Conservation (phyloP, 2,888 invertebrate genomes). For the Rhingia campestris region DNA sequence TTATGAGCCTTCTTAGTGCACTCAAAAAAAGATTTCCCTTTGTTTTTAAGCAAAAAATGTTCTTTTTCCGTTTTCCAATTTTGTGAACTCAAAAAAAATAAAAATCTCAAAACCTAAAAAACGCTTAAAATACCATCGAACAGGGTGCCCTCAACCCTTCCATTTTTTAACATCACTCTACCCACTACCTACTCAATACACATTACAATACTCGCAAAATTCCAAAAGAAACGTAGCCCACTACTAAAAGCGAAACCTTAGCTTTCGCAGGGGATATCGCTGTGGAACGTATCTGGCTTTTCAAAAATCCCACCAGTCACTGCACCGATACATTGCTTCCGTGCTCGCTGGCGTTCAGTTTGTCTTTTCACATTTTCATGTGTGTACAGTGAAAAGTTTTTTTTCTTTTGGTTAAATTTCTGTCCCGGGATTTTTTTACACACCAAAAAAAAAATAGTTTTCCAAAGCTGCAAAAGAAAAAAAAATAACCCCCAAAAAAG, state of each 20-base stretch:
- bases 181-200: slow-evolving; percentile 5
- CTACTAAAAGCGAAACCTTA: background rate
- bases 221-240: background rate
- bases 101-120: too few relatives aligned
- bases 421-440: slow-evolving; percentile 17
- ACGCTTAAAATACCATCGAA: background rate
- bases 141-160: too few relatives aligned
- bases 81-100: too few relatives aligned
- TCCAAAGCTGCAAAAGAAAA: background rate
- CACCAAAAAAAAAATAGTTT: slow-evolving; percentile 15
- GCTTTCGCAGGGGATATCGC: slow-evolving; percentile 30
- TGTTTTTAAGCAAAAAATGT: too few relatives aligned
- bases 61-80: too few relatives aligned
- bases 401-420: background rate
- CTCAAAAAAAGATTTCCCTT: too few relatives aligned
- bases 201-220: slow-evolving; percentile 3
- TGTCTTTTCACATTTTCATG: slow-evolving; percentile 61
- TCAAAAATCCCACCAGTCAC: slow-evolving; percentile 39
- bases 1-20: too few relatives aligned
- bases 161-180: background rate
- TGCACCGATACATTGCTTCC: slow-evolving; percentile 62
- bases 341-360: slow-evolving; percentile 57
- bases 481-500: slow-evolving; percentile 4
- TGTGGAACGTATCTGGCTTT: slow-evolving; percentile 44
- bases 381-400: slow-evolving; percentile 39